Conservation (phyloP, 37 sponge, comb jelly and placozoan species). For the Cladorhizidae sp. region DNA sequence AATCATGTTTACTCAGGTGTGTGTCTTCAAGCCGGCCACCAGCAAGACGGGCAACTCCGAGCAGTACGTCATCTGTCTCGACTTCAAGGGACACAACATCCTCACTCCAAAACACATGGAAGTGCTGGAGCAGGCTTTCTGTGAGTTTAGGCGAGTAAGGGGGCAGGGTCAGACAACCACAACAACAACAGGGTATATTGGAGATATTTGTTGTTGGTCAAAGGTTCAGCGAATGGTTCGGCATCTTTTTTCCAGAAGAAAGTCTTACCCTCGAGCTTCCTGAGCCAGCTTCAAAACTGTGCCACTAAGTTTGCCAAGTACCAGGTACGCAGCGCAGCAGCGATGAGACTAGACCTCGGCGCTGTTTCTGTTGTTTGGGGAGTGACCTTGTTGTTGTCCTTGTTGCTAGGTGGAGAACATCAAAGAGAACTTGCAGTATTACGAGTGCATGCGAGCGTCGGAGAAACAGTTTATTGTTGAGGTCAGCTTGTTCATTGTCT, state of each 20-base stretch:
- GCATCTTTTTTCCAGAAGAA: constrained; percentile 41
- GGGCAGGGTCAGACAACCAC: not conserved
- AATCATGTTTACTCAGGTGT: constrained; percentile 50
- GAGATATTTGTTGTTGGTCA: not conserved
- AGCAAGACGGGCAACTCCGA: constrained; percentile 88
- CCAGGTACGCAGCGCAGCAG: constrained; percentile 3
- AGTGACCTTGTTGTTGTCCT: too few species aligned
- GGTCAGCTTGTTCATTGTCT: constrained; percentile 17
- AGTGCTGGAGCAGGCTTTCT: constrained; percentile 37
- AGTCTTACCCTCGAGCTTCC: constrained; percentile 46
- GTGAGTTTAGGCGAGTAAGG: constrained; percentile 2
- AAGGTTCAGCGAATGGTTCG: not conserved
- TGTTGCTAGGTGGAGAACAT: constrained; percentile 41
- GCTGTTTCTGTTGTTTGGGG: too few species aligned
- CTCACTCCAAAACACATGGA: constrained; percentile 38
- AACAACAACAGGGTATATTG: too few species aligned
- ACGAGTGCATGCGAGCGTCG: constrained; percentile 64
- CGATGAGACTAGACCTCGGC: too few species aligned
- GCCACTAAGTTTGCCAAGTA: constrained; percentile 30
- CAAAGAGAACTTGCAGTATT: constrained; percentile 57
- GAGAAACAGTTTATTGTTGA: constrained; percentile 60
- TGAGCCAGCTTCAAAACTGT: constrained; percentile 40
- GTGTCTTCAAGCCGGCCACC: constrained; percentile 88
- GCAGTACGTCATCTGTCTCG: constrained; percentile 85
- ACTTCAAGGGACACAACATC: constrained; percentile 52